Evolutionary conservation across 1,140 invertebrate genomes (phyloP), one percentile per base, ranked within the genome.

Genomic region (Brachionus calyciflorus): DNA sequence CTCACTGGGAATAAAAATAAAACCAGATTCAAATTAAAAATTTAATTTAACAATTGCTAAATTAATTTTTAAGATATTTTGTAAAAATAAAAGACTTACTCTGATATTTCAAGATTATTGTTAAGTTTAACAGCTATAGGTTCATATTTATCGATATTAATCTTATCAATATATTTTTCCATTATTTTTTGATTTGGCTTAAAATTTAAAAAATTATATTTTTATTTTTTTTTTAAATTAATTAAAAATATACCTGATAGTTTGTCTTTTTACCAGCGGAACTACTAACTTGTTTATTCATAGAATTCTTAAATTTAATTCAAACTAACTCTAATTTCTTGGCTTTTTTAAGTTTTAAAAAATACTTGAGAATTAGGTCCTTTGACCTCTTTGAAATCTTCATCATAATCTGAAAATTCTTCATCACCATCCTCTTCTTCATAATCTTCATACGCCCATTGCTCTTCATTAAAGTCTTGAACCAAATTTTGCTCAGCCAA

Each of bases 111-210:
- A 12, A 73, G 46, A 37, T 19, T 24, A 21, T 49, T 73, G 48
- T 73, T 55, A 0, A 73, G 12, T 40, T 73, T 73, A 12, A 19
- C 9, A 10, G 69, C 28, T n/a, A 73, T 51, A 10, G 69, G 69
- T 21, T 73, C 69, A 30, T 73, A 73, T 51, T 73, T 49, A 41
- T 55, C 69, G 10, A 73, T 73, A n/a, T 73, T 73, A n/a, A 73
- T 73, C 40, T 73, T 73, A 24, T 73, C 69, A n/a, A 73, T 73
- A 24, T 73, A 73, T 30, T 55, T 49, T 49, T 73, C 51, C 69
- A 73, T 73, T 14, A 73, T 17, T 55, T 73, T 65, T 46, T 65
- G 60, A 46, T 65, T 73, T 0, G 69, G 69, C 46, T 70, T 48
- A 37, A 21, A 5, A 37, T 19, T 10, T 21, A 68, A 37, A 41